Evolutionary conservation across 2,888 invertebrate species (phyloP).

Genomic region (Rosalia funebris): DNA sequence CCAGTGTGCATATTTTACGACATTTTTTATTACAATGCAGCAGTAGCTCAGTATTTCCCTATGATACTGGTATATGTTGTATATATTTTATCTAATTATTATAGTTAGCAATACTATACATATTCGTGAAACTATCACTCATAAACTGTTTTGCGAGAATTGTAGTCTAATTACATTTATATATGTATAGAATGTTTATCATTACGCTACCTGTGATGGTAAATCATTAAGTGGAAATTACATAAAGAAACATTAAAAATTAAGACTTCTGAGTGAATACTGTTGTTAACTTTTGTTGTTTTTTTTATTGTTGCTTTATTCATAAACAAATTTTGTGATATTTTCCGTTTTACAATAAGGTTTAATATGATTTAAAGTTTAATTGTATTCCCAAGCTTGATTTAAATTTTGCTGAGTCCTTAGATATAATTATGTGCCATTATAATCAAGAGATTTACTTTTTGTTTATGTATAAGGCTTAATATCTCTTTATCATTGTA

Average conservation of each 20-base stretch:
- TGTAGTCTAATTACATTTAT: slow-evolving; percentile 8
- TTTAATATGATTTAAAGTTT: slow-evolving; percentile 8
- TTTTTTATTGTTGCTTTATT: slow-evolving; percentile 22
- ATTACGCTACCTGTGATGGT: slow-evolving; percentile 41
- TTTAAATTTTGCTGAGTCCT: slow-evolving; percentile 26
- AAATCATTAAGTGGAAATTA: slow-evolving; percentile 23
- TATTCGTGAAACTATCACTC: slow-evolving; percentile 41
- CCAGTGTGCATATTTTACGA: slow-evolving; percentile 46
- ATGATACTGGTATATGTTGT: slow-evolving; percentile 44
- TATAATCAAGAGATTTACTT: slow-evolving; percentile 31
- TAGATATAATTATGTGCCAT: slow-evolving; percentile 38
- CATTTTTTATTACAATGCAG: slow-evolving; percentile 46
- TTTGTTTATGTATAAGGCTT: slow-evolving; percentile 36
- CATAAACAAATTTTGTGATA: slow-evolving; percentile 36
- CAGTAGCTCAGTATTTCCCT: slow-evolving; percentile 46
- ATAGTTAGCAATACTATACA: slow-evolving; percentile 36
- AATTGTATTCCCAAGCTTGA: slow-evolving; percentile 29
- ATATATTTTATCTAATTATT: slow-evolving; percentile 38
- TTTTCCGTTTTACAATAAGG: slow-evolving; percentile 15
- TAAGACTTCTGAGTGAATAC: neutral
- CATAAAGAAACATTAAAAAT: slow-evolving; percentile 2
- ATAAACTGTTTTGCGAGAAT: slow-evolving; percentile 15
- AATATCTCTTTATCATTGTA: slow-evolving; percentile 4
- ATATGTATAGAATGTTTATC: slow-evolving; percentile 28
- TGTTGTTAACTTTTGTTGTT: neutral